phyloP scores from a whole-genome alignment of 2,797 vertebrate species.

The Megaceryle alcyon region DNA sequence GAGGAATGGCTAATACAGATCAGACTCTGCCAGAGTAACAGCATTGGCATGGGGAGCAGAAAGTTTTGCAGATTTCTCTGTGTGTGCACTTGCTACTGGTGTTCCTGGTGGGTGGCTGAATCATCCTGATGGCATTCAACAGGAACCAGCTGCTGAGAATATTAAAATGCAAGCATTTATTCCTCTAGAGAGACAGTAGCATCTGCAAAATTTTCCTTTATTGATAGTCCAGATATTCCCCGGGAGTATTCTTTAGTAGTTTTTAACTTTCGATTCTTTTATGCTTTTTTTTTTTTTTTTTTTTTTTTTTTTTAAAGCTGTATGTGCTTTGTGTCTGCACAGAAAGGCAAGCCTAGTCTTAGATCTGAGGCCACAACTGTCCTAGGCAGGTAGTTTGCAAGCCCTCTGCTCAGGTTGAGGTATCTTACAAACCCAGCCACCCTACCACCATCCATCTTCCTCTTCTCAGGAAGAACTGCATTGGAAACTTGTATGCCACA shows the following conservation, averaged over 20 bases:
- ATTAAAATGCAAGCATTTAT: slow-evolving; percentile 86
- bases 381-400: not conserved
- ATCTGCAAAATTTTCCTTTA: slow-evolving; percentile 86
- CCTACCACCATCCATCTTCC: not conserved
- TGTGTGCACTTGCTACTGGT: slow-evolving; percentile 80
- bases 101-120: slow-evolving; percentile 86
- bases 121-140: slow-evolving; percentile 88
- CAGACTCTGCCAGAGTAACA: slow-evolving; percentile 52
- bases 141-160: slow-evolving; percentile 87
- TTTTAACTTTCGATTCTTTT: slow-evolving; percentile 81
- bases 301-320: slow-evolving; percentile 42
- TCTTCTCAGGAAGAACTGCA: not conserved
- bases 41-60: slow-evolving; percentile 68
- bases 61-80: slow-evolving; percentile 78
- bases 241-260: slow-evolving; percentile 77
- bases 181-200: slow-evolving; percentile 86
- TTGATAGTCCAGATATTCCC: slow-evolving; percentile 84
- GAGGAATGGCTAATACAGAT: slow-evolving; percentile 55
- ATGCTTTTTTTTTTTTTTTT: slow-evolving; percentile 48
- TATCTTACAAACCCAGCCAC: not conserved
- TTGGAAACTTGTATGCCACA: not conserved
- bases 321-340: slow-evolving; percentile 26
- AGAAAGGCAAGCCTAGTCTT: not conserved
- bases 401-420: not conserved
- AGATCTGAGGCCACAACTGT: not conserved